Evolutionary conservation across 2,888 invertebrate genomes (phyloP).

Genomic region (Clusia tigrina): DNA sequence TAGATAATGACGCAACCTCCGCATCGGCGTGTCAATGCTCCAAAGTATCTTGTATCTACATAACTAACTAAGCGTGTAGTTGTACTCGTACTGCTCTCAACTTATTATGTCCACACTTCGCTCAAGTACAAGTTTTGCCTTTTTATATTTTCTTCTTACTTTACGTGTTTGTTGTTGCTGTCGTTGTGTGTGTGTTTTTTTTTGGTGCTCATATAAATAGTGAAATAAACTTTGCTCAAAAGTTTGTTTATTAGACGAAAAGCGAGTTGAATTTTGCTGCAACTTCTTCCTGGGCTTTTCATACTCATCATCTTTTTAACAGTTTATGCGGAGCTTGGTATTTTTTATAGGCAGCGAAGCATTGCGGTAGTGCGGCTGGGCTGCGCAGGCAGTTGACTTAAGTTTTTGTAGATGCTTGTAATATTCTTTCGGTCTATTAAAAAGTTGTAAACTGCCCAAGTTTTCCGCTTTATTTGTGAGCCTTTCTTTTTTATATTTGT

Average conservation of each 20-base stretch:
- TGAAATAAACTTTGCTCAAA: constrained; percentile 56
- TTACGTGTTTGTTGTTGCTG: constrained; percentile 11
- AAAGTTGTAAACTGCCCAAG: constrained; percentile 60
- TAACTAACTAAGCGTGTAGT: constrained; percentile 57
- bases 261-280: constrained; percentile 35
- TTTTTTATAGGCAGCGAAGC: constrained; percentile 24
- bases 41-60: constrained; percentile 52
- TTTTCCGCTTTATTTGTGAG: constrained; percentile 48
- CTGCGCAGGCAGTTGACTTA: constrained; percentile 15
- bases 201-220: constrained; percentile 40
- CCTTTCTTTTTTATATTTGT: constrained; percentile 29
- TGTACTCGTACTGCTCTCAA: constrained; percentile 17
- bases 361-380: constrained; percentile 17
- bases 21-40: constrained; percentile 50
- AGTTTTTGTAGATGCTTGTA: constrained; percentile 37
- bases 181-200: constrained; percentile 17
- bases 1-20: constrained; percentile 55
- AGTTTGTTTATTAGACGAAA: constrained; percentile 56
- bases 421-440: constrained; percentile 56
- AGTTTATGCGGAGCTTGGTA: constrained; percentile 50
- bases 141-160: constrained; percentile 7
- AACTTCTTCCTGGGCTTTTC: constrained; percentile 22
- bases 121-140: constrained; percentile 12
- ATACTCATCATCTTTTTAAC: constrained; percentile 57
- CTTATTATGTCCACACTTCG: constrained; percentile 45